Percentiles rank a stretch among this genome's conserved stretches.
Conservation (phyloP, 1,140 invertebrate genomes). For the Medauroidea extradentata region DNA sequence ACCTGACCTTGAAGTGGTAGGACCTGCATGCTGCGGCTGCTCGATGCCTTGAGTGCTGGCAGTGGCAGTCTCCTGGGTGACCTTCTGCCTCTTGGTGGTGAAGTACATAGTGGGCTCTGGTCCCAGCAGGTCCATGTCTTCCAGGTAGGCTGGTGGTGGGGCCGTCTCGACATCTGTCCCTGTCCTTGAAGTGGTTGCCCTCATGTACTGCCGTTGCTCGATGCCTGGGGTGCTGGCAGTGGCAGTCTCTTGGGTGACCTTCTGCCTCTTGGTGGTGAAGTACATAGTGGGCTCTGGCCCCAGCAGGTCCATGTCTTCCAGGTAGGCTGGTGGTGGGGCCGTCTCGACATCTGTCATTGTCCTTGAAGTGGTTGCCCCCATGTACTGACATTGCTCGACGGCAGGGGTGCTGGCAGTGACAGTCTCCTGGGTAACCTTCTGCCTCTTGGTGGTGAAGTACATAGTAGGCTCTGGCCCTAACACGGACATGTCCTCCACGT, state of each 20-base stretch:
- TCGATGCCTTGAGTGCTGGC: not conserved
- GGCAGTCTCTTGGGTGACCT: no score
- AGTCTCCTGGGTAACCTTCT: not conserved
- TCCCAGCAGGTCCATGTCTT: constrained; percentile 23
- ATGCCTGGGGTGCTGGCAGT: not conserved
- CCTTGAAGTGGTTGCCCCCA: not conserved
- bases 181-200: not conserved
- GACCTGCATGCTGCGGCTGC: not conserved
- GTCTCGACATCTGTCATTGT: not conserved
- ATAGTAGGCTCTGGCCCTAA: not conserved
- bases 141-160: constrained; percentile 1
- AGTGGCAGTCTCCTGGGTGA: no score
- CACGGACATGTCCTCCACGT: no score
- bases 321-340: not conserved
- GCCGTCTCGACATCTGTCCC: not conserved
- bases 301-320: constrained; percentile 6
- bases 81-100: constrained; percentile 3
- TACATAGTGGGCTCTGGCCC: not conserved
- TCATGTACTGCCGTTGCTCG: not conserved
- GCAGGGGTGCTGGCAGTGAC: not conserved
- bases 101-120: not conserved
- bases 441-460: constrained; percentile 7
- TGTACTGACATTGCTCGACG: not conserved
- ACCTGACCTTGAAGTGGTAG: constrained; percentile 28
- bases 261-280: constrained; percentile 4